These are phyloP conservation scores for Acanthochromis polyacanthus DNA, from an alignment of 2,113 vertebrate genomes.

Conservation along the genomic window DNA sequence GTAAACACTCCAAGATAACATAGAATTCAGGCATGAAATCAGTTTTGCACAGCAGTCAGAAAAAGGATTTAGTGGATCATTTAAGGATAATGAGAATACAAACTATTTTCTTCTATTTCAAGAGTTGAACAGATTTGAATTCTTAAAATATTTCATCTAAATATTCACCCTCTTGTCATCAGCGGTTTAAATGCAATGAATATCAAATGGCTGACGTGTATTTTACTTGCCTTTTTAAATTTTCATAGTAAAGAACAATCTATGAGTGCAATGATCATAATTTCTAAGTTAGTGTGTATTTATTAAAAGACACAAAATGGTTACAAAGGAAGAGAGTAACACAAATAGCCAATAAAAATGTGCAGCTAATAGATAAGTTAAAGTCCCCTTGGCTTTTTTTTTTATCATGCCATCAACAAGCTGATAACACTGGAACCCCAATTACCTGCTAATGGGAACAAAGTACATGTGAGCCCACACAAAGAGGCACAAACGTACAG, in stretches of 20 bases:
- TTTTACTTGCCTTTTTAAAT: not conserved
- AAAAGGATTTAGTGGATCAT: slow-evolving; percentile 24
- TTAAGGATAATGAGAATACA: slow-evolving; percentile 44
- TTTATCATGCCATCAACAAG: slow-evolving; percentile 43
- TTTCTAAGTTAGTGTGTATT: slow-evolving; percentile 20
- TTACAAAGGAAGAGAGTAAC: slow-evolving; percentile 8
- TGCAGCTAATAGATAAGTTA: slow-evolving; percentile 39
- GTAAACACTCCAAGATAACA: slow-evolving; percentile 44
- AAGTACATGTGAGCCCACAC: not conserved
- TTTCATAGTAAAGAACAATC: not conserved
- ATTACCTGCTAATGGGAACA: slow-evolving; percentile 44
- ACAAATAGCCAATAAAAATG: slow-evolving; percentile 39
- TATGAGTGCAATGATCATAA: not conserved
- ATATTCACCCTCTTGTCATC: not conserved
- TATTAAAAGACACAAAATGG: slow-evolving; percentile 20
- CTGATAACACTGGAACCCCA: slow-evolving; percentile 47
- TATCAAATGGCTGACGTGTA: too few relatives aligned
- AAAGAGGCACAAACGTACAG: not conserved
- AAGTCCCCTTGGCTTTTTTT: slow-evolving; percentile 37
- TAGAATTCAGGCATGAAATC: slow-evolving; percentile 47
- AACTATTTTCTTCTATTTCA: not conserved
- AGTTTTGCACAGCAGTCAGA: slow-evolving; percentile 13
- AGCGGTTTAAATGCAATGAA: too few relatives aligned
- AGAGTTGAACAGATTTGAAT: slow-evolving; percentile 18
- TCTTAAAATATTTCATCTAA: not conserved